Conservation (phyloP, 2,797 vertebrate species). For the Gambusia yucatana region DNA sequence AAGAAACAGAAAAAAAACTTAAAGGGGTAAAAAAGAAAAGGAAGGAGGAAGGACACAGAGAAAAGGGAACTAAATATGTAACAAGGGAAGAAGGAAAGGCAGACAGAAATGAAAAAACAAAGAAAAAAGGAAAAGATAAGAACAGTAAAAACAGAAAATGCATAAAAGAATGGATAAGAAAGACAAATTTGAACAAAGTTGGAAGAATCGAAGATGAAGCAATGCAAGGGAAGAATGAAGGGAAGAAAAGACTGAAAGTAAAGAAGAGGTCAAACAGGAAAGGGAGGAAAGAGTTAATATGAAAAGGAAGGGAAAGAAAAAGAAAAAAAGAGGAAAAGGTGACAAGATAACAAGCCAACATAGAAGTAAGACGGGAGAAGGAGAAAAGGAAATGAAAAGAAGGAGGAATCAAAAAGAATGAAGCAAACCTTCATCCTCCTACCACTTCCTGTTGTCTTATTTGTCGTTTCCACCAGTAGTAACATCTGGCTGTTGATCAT, state of each 20-base stretch:
- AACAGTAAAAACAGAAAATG: not conserved
- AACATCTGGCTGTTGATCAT: too few relatives aligned
- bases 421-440: too few relatives aligned
- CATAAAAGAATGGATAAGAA: not conserved
- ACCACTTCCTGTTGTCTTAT: too few relatives aligned
- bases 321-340: not conserved
- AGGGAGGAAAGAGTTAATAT: not conserved
- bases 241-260: not conserved
- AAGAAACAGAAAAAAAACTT: not conserved
- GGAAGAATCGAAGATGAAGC: not conserved
- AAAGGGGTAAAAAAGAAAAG: not conserved
- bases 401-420: not conserved
- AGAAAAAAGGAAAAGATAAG: not conserved
- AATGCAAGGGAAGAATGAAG: not conserved
- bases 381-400: not conserved
- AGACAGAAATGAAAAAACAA: not conserved
- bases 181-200: too few relatives aligned
- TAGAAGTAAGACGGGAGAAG: not conserved
- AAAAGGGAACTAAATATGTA: not conserved
- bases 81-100: not conserved
- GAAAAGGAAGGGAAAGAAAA: not conserved
- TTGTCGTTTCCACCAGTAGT: too few relatives aligned
- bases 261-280: not conserved
- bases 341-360: not conserved
- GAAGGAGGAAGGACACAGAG: not conserved